Conservation (phyloP, 2,888 invertebrate species). For the Drosophila merina region DNA sequence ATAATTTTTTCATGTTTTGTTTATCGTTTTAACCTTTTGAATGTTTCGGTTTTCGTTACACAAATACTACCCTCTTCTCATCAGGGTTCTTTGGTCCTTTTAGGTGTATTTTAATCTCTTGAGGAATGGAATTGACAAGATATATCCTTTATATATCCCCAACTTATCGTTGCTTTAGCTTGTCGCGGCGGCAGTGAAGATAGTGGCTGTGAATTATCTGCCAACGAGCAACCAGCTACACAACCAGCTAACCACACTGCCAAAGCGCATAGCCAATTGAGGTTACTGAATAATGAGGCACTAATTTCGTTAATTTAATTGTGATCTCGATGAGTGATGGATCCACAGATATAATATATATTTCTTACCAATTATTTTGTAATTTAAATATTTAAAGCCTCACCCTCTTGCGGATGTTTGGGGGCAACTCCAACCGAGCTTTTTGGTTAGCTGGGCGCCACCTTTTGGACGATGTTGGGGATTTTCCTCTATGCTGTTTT, state of each 20-base stretch:
- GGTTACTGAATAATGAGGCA: slow-evolving; percentile 16
- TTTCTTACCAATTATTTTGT: slow-evolving; percentile 8
- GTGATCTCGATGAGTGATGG: slow-evolving; percentile 7
- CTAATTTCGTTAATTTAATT: slow-evolving; percentile 16
- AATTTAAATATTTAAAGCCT: slow-evolving; percentile 8
- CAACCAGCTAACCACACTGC: slow-evolving; percentile 99
- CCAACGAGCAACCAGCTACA: slow-evolving; percentile 85
- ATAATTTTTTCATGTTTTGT: too few species aligned
- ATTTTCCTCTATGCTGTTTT: slow-evolving; percentile 55
- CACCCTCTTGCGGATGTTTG: slow-evolving; percentile 28
- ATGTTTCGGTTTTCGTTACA: too few species aligned
- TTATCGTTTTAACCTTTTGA: too few species aligned
- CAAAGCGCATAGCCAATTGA: slow-evolving; percentile 88
- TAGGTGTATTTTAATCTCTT: too few species aligned
- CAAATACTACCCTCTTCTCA: too few species aligned
- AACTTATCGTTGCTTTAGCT: slow-evolving; percentile 81
- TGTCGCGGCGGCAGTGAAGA: slow-evolving; percentile 95
- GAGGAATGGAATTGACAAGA: too few species aligned
- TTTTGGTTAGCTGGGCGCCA: slow-evolving; percentile 23
- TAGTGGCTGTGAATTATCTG: slow-evolving; percentile 93
- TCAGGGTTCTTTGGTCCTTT: too few species aligned
- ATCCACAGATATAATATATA: neutral
- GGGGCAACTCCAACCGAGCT: slow-evolving; percentile 23
- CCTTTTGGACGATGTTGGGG: slow-evolving; percentile 61
- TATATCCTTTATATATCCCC: too few species aligned